A percentile compares a stretch with the other conserved stretches of the same genome.
Evolutionary conservation across 2,797 vertebrate species (phyloP).

Genomic region (Falco naumanni): DNA sequence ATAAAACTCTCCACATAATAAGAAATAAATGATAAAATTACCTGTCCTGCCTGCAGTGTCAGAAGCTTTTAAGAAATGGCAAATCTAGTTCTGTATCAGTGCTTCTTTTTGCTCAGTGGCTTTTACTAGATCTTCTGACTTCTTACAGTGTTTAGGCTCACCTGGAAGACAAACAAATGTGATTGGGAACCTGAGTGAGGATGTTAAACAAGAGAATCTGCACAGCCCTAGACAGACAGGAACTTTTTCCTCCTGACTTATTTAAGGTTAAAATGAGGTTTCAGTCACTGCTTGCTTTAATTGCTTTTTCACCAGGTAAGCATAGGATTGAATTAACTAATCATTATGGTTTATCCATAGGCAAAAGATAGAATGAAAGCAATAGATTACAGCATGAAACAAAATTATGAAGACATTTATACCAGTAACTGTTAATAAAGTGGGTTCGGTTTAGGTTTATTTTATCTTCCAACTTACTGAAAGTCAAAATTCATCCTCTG

Average conservation of each 20-base stretch:
- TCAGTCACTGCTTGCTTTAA: neutral
- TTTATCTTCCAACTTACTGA: neutral
- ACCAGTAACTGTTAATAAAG: neutral
- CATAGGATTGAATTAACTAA: neutral
- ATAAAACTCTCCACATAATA: neutral
- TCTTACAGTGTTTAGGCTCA: constrained; percentile 71
- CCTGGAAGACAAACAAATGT: constrained; percentile 66
- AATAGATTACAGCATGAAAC: neutral
- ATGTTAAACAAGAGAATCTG: neutral
- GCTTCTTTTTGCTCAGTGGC: constrained; percentile 65
- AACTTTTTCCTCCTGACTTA: neutral
- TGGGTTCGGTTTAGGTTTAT: neutral
- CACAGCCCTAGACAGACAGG: neutral
- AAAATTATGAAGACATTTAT: neutral
- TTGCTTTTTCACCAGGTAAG: neutral
- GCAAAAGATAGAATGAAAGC: neutral
- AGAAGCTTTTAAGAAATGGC: constrained; percentile 52
- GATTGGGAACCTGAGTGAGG: neutral
- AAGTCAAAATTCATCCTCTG: neutral
- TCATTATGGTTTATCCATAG: neutral
- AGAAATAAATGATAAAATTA: constrained; percentile 36
- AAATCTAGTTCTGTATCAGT: constrained; percentile 67
- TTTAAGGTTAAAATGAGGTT: neutral
- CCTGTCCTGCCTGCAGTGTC: constrained; percentile 70
- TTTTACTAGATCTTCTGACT: constrained; percentile 69